A percentile compares a stretch with the other conserved stretches of the same genome.
phyloP scores from a whole-genome alignment of 2,888 invertebrate species.

The Protodeltote pygarga region DNA sequence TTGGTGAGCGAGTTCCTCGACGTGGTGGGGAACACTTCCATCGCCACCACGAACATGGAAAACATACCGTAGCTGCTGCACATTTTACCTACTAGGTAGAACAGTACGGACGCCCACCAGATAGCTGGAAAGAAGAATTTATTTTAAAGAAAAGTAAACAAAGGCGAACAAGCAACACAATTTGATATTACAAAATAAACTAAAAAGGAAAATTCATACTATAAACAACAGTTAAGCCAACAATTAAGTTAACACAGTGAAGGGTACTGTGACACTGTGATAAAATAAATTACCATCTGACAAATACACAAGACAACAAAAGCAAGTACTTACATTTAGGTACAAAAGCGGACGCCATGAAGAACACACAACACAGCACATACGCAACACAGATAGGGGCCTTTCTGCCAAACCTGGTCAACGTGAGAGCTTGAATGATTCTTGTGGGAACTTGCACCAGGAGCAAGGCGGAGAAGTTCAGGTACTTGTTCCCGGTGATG shows the following conservation, averaged over 20 bases:
- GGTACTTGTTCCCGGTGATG: constrained; percentile 91
- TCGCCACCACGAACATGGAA: constrained; percentile 88
- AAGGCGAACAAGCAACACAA: too few relatives aligned
- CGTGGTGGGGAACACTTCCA: constrained; percentile 90
- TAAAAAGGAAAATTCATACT: too few relatives aligned
- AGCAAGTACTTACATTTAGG: constrained; percentile 74
- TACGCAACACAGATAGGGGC: constrained; percentile 77
- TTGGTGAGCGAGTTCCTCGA: constrained; percentile 89
- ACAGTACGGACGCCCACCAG: constrained; percentile 75
- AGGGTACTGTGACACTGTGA: not conserved
- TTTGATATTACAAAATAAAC: too few relatives aligned
- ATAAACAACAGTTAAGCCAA: too few relatives aligned
- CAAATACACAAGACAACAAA: not conserved
- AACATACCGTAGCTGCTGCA: constrained; percentile 89
- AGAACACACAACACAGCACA: constrained; percentile 80
- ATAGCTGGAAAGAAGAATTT: constrained; percentile 70
- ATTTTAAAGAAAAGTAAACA: too few relatives aligned
- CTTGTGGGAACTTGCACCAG: constrained; percentile 89
- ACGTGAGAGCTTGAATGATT: constrained; percentile 80
- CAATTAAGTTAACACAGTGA: too few relatives aligned
- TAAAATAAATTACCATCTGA: not conserved
- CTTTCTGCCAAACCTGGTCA: constrained; percentile 88
- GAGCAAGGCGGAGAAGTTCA: constrained; percentile 90
- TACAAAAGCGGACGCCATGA: constrained; percentile 85
- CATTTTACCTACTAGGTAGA: constrained; percentile 89